A percentile compares a stretch with the other conserved stretches of the same genome.
These are phyloP conservation scores for Calyptommatus sinebrachiatus DNA, from an alignment of 2,113 vertebrate species.

Conservation along the genomic window DNA sequence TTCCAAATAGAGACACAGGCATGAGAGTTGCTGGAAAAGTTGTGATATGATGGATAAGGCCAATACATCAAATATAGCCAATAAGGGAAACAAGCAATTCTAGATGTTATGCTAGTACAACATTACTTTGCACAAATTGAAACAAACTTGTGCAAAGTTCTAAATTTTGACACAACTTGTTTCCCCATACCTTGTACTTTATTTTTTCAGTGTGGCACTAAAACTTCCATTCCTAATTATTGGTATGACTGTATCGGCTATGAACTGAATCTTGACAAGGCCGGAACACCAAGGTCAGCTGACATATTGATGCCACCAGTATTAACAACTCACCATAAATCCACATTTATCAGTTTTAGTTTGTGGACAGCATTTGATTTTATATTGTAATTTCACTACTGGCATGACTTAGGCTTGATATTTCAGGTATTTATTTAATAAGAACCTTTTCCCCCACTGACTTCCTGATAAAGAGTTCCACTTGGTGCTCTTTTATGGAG, in stretches of 20 bases:
- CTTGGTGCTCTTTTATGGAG: not conserved
- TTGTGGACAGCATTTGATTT: not conserved
- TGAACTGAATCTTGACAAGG: not conserved
- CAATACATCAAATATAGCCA: too few species aligned
- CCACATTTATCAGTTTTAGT: not conserved
- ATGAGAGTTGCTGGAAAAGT: too few species aligned
- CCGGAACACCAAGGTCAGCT: not conserved
- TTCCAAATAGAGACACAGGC: too few species aligned
- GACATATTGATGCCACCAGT: not conserved
- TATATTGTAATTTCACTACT: not conserved
- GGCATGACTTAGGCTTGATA: not conserved
- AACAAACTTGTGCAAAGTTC: too few species aligned
- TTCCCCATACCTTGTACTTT: too few species aligned
- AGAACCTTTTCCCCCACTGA: not conserved
- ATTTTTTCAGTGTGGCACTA: too few species aligned
- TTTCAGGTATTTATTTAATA: not conserved
- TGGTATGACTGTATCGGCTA: not conserved
- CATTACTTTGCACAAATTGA: too few species aligned
- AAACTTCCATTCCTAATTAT: not conserved
- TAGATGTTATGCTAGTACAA: too few species aligned
- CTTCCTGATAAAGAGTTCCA: slow-evolving; percentile 1
- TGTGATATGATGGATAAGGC: too few species aligned
- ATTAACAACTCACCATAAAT: slow-evolving; percentile 3
- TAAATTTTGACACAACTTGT: too few species aligned
- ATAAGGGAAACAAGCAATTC: too few species aligned